These are phyloP conservation scores for Drosophila kohkoa DNA, from an alignment of 1,140 invertebrate genomes.

Conservation along the genomic window DNA sequence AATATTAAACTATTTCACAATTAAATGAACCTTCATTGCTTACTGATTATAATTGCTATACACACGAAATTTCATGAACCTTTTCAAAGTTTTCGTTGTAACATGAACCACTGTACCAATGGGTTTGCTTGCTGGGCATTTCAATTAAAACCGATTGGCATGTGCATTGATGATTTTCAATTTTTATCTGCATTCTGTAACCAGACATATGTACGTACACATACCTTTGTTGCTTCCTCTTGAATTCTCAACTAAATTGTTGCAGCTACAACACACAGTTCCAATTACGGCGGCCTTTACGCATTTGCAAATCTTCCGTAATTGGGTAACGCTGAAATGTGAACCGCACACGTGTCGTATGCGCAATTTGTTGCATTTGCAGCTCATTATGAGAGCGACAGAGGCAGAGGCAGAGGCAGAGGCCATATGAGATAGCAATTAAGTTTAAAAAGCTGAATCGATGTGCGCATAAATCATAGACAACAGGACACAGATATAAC, in stretches of 20 bases:
- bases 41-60: not conserved
- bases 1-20: slow-evolving; percentile 4
- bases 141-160: slow-evolving; percentile 54
- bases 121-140: slow-evolving; percentile 26
- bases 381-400: slow-evolving; percentile 21
- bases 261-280: not conserved
- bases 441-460: slow-evolving; percentile 33
- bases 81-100: not conserved
- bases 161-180: slow-evolving; percentile 46
- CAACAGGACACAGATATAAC: slow-evolving; percentile 9
- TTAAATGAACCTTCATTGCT: not conserved
- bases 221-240: slow-evolving; percentile 5
- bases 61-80: not conserved
- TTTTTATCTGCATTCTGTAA: slow-evolving; percentile 30
- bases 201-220: not conserved
- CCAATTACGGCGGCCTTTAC: slow-evolving; percentile 5
- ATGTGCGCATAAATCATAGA: slow-evolving; percentile 47
- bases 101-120: slow-evolving; percentile 15
- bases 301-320: not conserved
- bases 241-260: slow-evolving; percentile 12
- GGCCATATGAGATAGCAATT: slow-evolving; percentile 41
- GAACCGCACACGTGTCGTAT: slow-evolving; percentile 29
- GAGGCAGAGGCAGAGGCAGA: not conserved
- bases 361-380: slow-evolving; percentile 40
- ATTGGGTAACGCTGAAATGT: slow-evolving; percentile 14